phyloP scores from a whole-genome alignment of 2,797 vertebrate species.

The Malurus splendens region DNA sequence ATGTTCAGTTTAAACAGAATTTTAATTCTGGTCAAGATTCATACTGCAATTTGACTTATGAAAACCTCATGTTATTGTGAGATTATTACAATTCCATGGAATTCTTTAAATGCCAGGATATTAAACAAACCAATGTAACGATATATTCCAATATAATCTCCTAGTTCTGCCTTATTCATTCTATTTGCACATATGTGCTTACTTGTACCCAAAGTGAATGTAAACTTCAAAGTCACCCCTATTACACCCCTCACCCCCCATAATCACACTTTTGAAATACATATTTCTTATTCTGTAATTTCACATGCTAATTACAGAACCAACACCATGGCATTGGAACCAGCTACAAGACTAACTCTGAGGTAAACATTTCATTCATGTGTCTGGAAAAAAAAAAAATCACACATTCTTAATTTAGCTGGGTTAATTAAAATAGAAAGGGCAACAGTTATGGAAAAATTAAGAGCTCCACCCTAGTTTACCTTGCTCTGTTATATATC shows the following conservation, averaged over 20 bases:
- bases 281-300: neutral
- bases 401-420: neutral
- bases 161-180: neutral
- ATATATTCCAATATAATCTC: neutral
- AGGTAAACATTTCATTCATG: neutral
- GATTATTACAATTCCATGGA: neutral
- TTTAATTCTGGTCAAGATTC: neutral
- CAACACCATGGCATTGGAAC: neutral
- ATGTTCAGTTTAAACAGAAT: neutral
- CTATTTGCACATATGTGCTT: neutral
- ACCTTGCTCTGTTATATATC: slow-evolving; percentile 96
- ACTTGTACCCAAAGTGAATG: neutral
- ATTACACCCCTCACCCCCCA: neutral
- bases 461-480: slow-evolving; percentile 21
- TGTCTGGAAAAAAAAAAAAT: neutral
- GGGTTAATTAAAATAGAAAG: neutral
- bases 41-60: neutral
- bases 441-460: neutral
- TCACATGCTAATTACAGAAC: neutral
- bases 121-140: neutral
- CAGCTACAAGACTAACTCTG: neutral
- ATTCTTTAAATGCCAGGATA: neutral
- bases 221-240: neutral
- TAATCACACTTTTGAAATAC: neutral
- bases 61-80: neutral